Conservation (phyloP, 2,888 invertebrate species). For the Synanthedon vespiformis region DNA sequence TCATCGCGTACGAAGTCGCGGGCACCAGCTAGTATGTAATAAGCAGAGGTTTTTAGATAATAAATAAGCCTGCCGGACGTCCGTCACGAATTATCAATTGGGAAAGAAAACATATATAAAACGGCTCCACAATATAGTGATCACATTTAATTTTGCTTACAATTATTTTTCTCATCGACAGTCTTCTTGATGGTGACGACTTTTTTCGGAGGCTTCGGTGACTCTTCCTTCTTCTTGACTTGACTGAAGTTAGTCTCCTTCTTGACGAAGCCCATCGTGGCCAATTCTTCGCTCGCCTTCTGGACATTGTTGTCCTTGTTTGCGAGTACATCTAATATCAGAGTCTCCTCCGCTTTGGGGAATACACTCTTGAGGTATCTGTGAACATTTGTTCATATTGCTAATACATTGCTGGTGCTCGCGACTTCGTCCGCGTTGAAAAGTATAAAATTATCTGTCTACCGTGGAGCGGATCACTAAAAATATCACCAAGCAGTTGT, state of each 20-base stretch:
- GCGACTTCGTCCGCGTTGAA: too few relatives aligned
- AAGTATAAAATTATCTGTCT: too few relatives aligned
- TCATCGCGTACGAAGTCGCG: too few relatives aligned
- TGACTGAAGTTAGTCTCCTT: conserved; percentile 68
- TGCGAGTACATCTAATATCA: conserved; percentile 84
- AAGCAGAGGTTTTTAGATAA: too few relatives aligned
- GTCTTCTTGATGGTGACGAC: conserved; percentile 76
- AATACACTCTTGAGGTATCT: conserved; percentile 93
- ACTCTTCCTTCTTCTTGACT: conserved; percentile 29
- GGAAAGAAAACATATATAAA: too few relatives aligned
- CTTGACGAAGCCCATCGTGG: conserved; percentile 85
- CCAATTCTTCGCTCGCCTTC: conserved; percentile 84
- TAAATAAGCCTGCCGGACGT: too few relatives aligned
- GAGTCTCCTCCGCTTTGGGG: conserved; percentile 89
- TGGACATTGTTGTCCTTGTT: conserved; percentile 93
- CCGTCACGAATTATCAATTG: too few relatives aligned
- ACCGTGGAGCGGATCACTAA: too few relatives aligned
- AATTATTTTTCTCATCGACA: conserved; percentile 75
- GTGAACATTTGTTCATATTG: conserved; percentile 7
- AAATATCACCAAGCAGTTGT: too few relatives aligned
- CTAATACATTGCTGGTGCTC: too few relatives aligned
- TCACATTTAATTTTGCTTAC: conserved; percentile 52
- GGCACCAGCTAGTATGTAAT: too few relatives aligned
- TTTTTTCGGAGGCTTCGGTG: conserved; percentile 49
- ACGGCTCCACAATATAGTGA: too few relatives aligned